phyloP scores from a whole-genome alignment of 1,140 invertebrate species.

The Drosophila tani region DNA sequence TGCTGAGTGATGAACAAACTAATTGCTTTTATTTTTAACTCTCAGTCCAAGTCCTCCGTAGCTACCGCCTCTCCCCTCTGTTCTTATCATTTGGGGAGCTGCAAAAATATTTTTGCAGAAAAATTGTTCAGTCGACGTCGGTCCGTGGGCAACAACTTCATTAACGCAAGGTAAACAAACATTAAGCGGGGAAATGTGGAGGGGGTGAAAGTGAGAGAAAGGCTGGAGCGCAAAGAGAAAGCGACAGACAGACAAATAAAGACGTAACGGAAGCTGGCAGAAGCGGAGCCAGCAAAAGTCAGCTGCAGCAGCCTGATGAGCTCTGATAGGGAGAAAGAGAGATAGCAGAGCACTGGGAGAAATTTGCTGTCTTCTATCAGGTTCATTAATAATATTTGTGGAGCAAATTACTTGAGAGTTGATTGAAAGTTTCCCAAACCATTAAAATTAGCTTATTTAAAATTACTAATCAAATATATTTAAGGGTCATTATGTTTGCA shows the following conservation, averaged over 20 bases:
- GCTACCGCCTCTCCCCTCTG: slow-evolving; percentile 15
- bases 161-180: slow-evolving; percentile 84
- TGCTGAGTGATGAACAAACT: slow-evolving; percentile 84
- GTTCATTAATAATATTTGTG: too few species aligned
- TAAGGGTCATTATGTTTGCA: too few species aligned
- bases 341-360: slow-evolving; percentile 22
- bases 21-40: slow-evolving; percentile 83
- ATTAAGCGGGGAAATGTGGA: slow-evolving; percentile 58
- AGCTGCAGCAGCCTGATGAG: slow-evolving; percentile 69
- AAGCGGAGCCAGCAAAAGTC: slow-evolving; percentile 63
- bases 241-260: slow-evolving; percentile 75
- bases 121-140: slow-evolving; percentile 50
- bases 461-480: too few species aligned
- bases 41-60: not conserved
- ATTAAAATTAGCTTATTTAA: too few species aligned
- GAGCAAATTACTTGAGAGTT: not conserved
- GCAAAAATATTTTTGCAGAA: slow-evolving; percentile 76
- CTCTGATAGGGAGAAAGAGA: slow-evolving; percentile 25
- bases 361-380: not conserved
- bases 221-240: slow-evolving; percentile 36
- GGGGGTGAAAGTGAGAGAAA: slow-evolving; percentile 4
- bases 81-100: slow-evolving; percentile 46
- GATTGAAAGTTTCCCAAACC: too few species aligned
- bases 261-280: slow-evolving; percentile 75
- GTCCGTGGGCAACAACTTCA: slow-evolving; percentile 77